These are phyloP conservation scores for Nomia melanderi DNA, from an alignment of 1,140 invertebrate genomes.

Conservation along the genomic window DNA sequence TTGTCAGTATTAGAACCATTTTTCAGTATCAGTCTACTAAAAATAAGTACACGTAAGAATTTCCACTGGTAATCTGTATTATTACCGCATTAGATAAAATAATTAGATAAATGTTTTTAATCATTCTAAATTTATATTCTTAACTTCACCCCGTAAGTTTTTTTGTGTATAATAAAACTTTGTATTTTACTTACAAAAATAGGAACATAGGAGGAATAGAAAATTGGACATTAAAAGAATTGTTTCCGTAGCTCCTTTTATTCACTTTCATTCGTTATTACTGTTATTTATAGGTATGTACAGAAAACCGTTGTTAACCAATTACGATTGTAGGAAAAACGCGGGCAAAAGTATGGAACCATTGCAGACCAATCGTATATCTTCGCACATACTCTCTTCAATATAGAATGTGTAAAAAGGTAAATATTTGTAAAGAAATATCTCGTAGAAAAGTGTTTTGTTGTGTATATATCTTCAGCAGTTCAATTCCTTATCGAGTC, in stretches of 20 bases:
- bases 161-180: no score
- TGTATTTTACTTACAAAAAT: no score
- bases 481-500: constrained; percentile 43
- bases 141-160: no score
- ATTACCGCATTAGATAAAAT: no score
- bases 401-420: constrained; percentile 65
- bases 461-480: constrained; percentile 44
- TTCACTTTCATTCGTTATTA: constrained; percentile 75
- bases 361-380: constrained; percentile 58
- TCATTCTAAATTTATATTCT: no score
- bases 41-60: no score
- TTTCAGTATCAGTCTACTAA: no score
- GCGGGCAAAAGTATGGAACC: constrained; percentile 56
- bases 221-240: constrained; percentile 3
- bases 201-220: not conserved
- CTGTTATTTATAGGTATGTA: constrained; percentile 75
- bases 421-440: constrained; percentile 54
- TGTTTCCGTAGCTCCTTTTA: constrained; percentile 76
- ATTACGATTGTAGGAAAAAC: constrained; percentile 64
- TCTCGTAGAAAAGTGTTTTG: constrained; percentile 61
- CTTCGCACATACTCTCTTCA: constrained; percentile 31
- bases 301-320: constrained; percentile 75
- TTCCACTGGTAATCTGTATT: no score
- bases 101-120: no score
- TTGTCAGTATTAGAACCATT: no score